phyloP scores from a whole-genome alignment of 2,797 vertebrate genomes.

The Chiloscyllium punctatum region DNA sequence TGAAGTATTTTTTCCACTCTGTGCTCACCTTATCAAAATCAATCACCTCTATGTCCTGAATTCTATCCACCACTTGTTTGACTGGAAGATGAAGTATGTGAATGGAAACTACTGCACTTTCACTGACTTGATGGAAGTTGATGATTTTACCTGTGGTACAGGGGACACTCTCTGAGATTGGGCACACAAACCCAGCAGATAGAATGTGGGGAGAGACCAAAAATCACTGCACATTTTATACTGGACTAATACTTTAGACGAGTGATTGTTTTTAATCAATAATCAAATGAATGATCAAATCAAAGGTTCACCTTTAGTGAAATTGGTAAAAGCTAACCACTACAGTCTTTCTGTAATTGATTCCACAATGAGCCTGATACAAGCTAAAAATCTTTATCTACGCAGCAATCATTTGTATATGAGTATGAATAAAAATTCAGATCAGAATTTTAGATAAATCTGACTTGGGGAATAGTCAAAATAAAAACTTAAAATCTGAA shows the following conservation, averaged over 20 bases:
- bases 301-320: neutral
- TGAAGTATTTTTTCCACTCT: too few relatives aligned
- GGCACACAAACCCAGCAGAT: neutral
- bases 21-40: too few relatives aligned
- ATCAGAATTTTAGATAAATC: conserved; percentile 3
- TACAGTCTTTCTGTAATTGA: neutral
- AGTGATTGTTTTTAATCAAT: conserved; percentile 1
- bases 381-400: neutral
- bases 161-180: neutral
- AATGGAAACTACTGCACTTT: neutral
- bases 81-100: neutral
- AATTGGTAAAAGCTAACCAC: neutral
- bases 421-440: conserved; percentile 18
- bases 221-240: neutral
- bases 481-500: conserved; percentile 27
- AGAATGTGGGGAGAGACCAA: neutral
- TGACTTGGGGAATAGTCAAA: conserved; percentile 20
- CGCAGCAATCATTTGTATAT: neutral
- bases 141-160: neutral
- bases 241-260: neutral
- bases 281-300: neutral
- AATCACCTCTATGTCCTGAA: too few relatives aligned
- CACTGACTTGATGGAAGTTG: neutral
- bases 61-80: too few relatives aligned
- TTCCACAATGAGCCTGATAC: neutral